These are phyloP conservation scores for Cyrtorhinus lividipennis DNA, from an alignment of 1,140 invertebrate genomes.

Conservation along the genomic window DNA sequence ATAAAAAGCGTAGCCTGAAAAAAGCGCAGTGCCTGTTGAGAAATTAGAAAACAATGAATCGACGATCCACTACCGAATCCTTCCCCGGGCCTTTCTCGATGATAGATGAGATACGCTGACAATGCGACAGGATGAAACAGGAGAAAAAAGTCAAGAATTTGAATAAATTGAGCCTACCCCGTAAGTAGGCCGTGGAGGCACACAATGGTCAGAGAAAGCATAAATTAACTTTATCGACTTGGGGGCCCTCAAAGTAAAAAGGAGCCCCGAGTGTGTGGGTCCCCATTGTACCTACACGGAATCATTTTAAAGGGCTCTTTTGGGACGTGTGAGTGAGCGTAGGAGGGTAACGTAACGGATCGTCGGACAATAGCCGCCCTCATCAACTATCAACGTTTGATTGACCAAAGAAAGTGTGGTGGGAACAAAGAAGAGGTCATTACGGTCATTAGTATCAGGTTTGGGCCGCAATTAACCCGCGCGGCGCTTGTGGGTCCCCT, in stretches of 20 bases:
- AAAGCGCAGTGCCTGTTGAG: background rate
- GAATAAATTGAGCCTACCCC: background rate
- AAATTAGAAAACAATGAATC: background rate
- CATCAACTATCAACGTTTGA: background rate
- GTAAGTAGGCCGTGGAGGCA: background rate
- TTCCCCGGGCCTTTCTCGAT: background rate
- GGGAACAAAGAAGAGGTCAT: background rate
- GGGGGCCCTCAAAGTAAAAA: background rate
- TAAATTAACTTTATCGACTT: background rate
- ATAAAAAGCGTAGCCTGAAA: too few species aligned
- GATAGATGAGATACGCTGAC: background rate
- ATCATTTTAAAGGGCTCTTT: background rate
- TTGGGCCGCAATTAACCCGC: background rate
- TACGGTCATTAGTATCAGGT: background rate
- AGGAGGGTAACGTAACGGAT: background rate
- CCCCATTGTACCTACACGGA: background rate
- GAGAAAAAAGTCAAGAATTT: background rate
- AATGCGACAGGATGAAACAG: background rate
- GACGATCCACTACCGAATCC: background rate
- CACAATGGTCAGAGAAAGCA: background rate
- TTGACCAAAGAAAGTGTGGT: background rate
- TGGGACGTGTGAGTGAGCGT: background rate
- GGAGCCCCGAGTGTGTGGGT: background rate
- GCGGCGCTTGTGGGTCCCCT: too few species aligned
- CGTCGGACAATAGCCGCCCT: background rate